These are phyloP conservation scores for Lamprologus ornatipinnis DNA, from an alignment of 2,113 vertebrate genomes.

Conservation along the genomic window DNA sequence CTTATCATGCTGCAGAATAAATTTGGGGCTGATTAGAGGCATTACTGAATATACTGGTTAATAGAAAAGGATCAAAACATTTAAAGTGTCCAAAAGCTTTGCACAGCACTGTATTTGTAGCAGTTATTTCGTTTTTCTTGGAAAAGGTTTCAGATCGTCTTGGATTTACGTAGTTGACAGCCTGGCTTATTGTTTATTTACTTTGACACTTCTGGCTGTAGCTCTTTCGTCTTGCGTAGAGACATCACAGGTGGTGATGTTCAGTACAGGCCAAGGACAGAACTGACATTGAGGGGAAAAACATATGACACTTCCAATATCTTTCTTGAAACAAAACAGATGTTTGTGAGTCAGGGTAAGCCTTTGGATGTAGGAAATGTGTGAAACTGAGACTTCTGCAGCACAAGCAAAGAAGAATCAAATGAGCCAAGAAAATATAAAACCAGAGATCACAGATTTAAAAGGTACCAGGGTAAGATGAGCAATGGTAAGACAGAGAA, in stretches of 20 bases:
- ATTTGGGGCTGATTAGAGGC: neutral
- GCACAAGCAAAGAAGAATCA: neutral
- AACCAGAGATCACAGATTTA: neutral
- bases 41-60: neutral
- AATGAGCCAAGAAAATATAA: neutral
- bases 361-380: neutral
- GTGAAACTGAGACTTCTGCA: constrained; percentile 11
- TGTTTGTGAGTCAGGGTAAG: neutral
- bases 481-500: neutral
- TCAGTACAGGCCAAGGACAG: constrained; percentile 8
- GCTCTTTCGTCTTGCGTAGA: neutral
- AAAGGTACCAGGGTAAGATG: neutral
- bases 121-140: neutral
- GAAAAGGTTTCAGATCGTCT: neutral
- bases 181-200: constrained; percentile 16
- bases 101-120: neutral
- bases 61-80: neutral
- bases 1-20: neutral
- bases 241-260: constrained; percentile 15
- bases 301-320: neutral
- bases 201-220: constrained; percentile 12
- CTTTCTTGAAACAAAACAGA: neutral
- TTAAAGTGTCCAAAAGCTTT: neutral
- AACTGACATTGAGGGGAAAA: neutral
- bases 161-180: neutral